Percentiles rank a stretch among this genome's conserved stretches.
Evolutionary conservation across 2,113 vertebrate species (phyloP).

Genomic region (Puma concolor): DNA sequence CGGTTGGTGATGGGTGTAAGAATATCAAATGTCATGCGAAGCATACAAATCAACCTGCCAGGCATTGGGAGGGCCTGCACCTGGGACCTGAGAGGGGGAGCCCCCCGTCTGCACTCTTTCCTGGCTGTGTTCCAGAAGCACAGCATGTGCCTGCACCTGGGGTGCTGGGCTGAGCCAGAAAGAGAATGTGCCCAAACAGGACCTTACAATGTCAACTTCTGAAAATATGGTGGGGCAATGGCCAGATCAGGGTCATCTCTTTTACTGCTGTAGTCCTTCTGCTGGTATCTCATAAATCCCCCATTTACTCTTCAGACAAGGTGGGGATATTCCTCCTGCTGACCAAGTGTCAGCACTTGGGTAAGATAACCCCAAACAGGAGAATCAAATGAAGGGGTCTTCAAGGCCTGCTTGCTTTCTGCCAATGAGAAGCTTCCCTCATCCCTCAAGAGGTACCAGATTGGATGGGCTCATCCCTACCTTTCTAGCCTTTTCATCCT

Average conservation of each 20-base stretch:
- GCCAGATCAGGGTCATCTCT: not conserved
- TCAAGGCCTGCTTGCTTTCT: not conserved
- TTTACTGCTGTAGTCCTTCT: not conserved
- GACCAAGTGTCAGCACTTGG: too few relatives aligned
- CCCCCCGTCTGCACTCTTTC: too few relatives aligned
- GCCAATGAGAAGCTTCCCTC: not conserved
- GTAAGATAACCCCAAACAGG: not conserved
- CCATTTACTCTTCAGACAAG: not conserved
- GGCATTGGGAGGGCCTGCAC: too few relatives aligned
- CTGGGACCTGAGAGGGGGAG: fast-evolving
- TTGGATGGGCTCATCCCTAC: not conserved
- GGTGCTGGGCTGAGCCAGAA: not conserved
- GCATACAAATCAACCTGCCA: fast-evolving
- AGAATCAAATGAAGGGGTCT: not conserved
- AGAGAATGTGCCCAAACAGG: not conserved
- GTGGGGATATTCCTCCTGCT: not conserved
- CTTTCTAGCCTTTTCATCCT: not conserved
- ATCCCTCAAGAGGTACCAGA: not conserved
- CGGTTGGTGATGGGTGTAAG: not conserved
- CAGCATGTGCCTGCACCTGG: fast-evolving
- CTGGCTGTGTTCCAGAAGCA: not conserved
- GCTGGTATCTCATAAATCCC: not conserved
- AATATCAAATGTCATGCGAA: not conserved
- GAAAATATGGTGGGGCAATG: not conserved
- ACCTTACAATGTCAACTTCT: not conserved